Evolutionary conservation across 2,797 vertebrate genomes (phyloP).

Genomic region (Pipistrellus pygmaeus): DNA sequence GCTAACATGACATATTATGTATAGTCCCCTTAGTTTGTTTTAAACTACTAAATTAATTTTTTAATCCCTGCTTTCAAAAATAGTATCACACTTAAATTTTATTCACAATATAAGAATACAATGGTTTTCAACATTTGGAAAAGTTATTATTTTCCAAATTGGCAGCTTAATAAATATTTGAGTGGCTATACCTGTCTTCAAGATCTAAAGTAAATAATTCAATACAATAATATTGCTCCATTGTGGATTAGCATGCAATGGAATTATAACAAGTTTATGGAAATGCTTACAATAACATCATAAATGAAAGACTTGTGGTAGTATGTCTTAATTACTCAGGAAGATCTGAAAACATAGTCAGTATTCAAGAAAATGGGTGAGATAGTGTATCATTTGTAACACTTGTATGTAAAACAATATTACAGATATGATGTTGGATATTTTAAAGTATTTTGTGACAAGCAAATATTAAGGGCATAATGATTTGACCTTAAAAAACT

Average conservation of each 20-base stretch:
- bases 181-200: background rate
- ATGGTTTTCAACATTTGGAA: conserved; percentile 36
- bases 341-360: background rate
- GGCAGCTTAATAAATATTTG: background rate
- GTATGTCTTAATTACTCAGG: background rate
- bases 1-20: background rate
- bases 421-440: background rate
- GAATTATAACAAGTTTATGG: conserved; percentile 50
- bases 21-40: conserved; percentile 44
- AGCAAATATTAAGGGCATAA: background rate
- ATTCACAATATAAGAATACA: conserved; percentile 40
- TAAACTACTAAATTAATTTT: conserved; percentile 29
- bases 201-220: conserved; percentile 21
- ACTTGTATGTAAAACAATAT: background rate
- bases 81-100: conserved; percentile 7
- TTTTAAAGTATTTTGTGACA: conserved; percentile 44
- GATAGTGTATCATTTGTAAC: background rate
- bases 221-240: conserved; percentile 33
- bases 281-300: background rate
- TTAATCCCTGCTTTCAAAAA: background rate
- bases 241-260: background rate
- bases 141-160: conserved; percentile 33
- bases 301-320: background rate
- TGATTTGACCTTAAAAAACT: background rate
- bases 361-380: background rate